A percentile compares a stretch with the other conserved stretches of the same genome.
Conservation (phyloP, 2,797 vertebrate genomes). For the Podarcis siculus region DNA sequence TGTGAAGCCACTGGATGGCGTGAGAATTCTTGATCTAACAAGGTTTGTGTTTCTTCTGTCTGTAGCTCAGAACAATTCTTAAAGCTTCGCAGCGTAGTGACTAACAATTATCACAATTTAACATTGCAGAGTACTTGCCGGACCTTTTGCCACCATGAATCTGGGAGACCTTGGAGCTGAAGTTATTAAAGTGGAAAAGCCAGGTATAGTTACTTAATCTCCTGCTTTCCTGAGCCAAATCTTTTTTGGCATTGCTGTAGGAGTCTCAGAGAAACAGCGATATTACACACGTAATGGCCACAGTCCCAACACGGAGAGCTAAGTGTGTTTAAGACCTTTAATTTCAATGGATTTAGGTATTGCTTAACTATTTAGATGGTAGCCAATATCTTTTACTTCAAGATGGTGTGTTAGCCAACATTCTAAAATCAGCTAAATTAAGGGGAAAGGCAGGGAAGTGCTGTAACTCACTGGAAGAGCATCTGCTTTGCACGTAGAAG, state of each 20-base stretch:
- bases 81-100: constrained; percentile 25
- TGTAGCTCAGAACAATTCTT: constrained; percentile 34
- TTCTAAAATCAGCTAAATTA: background rate
- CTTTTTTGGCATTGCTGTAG: background rate
- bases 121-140: constrained; percentile 88
- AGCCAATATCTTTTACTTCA: background rate
- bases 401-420: background rate
- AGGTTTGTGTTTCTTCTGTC: constrained; percentile 79
- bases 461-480: background rate
- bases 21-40: constrained; percentile 90
- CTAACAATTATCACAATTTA: constrained; percentile 3
- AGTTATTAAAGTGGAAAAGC: constrained; percentile 95
- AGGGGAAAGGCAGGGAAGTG: background rate
- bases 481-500: too few species aligned
- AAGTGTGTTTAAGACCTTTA: background rate
- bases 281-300: background rate
- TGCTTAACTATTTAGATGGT: background rate
- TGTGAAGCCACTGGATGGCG: constrained; percentile 84
- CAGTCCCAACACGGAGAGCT: background rate
- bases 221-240: background rate
- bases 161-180: constrained; percentile 94
- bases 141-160: constrained; percentile 96
- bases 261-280: background rate
- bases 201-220: constrained; percentile 78
- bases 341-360: background rate